Percentiles rank a stretch among this genome's conserved stretches.
Conservation (phyloP, 2,113 vertebrate species). For the Muntiacus muntjak region DNA sequence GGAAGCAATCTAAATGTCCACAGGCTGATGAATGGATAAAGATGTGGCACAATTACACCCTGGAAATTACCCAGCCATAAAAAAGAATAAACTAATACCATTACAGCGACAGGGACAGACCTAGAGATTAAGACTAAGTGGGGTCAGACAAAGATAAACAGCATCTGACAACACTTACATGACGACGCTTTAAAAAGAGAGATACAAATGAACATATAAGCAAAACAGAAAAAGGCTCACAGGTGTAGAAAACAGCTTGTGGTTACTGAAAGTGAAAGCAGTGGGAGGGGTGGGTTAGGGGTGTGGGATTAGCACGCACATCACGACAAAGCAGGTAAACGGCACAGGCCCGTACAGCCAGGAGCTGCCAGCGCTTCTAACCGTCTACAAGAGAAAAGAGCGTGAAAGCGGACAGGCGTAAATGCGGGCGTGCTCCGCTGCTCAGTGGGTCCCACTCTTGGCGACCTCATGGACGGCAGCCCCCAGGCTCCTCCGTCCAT, state of each 20-base stretch:
- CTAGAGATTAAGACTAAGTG: fast-evolving
- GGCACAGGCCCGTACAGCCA: fast-evolving
- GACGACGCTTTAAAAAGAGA: fast-evolving
- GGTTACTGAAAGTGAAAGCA: background rate
- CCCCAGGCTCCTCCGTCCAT: background rate
- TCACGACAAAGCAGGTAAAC: too few relatives aligned
- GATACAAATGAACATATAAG: background rate
- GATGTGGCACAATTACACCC: background rate
- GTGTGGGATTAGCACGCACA: background rate
- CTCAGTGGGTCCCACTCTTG: background rate
- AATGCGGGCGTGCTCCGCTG: fast-evolving
- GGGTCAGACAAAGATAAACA: background rate
- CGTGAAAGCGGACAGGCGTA: fast-evolving
- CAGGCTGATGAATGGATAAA: background rate
- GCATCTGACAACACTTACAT: fast-evolving
- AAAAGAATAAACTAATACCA: background rate
- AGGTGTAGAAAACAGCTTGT: background rate
- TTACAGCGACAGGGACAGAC: background rate
- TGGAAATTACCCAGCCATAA: background rate
- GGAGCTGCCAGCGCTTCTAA: fast-evolving
- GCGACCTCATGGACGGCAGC: background rate
- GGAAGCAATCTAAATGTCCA: background rate
- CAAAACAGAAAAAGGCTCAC: background rate
- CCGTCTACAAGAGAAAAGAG: background rate
- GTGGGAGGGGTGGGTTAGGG: background rate